Percentiles rank a stretch among this genome's conserved stretches.
Conservation (phyloP, 2,888 invertebrate species). For the Fragum sueziense region DNA sequence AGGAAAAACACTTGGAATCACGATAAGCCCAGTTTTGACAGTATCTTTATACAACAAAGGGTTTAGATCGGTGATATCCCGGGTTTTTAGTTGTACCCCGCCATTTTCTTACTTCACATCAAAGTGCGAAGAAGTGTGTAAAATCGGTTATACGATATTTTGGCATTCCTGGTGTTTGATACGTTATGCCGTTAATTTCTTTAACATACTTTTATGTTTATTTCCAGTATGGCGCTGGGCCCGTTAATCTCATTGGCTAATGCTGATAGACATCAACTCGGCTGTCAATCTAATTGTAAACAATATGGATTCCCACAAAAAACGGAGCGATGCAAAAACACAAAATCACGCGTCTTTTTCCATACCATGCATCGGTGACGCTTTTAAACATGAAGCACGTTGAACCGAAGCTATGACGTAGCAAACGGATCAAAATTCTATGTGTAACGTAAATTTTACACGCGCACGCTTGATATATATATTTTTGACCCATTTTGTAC, state of each 20-base stretch:
- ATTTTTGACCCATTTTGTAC: too few species aligned
- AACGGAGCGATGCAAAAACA: background rate
- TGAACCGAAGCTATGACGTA: too few species aligned
- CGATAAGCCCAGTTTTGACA: constrained; percentile 15
- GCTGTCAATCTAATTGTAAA: background rate
- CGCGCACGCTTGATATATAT: too few species aligned
- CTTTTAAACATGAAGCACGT: background rate
- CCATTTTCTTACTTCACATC: background rate
- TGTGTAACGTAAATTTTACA: too few species aligned
- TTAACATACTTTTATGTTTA: constrained; percentile 22
- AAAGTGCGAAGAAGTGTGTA: constrained; percentile 8
- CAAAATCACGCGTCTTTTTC: background rate
- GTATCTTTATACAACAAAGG: constrained; percentile 10
- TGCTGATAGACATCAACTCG: constrained; percentile 5
- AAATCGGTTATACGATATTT: constrained; percentile 24
- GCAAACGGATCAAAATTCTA: too few species aligned
- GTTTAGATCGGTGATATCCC: background rate
- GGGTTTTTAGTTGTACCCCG: constrained; percentile 12
- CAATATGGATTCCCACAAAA: background rate
- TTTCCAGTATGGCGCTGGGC: constrained; percentile 11
- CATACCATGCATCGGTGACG: background rate
- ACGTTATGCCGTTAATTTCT: constrained; percentile 29
- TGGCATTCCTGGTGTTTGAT: constrained; percentile 16
- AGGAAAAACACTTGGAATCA: background rate
- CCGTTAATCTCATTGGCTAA: background rate